Evolutionary conservation across 2,888 invertebrate genomes (phyloP).

Genomic region (Galeopsomyia nigrocyanea): DNA sequence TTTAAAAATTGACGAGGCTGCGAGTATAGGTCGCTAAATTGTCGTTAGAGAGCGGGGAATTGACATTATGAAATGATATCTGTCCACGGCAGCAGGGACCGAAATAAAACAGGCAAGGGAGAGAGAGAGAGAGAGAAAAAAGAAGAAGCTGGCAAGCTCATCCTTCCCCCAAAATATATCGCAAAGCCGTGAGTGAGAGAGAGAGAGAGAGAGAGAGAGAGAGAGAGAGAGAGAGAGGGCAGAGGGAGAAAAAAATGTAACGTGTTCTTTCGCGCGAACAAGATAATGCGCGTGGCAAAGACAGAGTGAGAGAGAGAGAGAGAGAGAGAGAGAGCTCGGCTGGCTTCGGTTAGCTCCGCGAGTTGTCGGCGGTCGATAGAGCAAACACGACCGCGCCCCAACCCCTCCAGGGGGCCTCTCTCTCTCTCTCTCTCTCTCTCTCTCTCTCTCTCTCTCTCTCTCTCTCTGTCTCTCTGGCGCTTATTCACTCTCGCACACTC

Average conservation of each 20-base stretch:
- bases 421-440: constrained; percentile 18
- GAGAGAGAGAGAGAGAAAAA: no score
- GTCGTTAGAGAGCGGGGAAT: no score
- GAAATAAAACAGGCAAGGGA: no score
- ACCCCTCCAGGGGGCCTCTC: constrained; percentile 59
- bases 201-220: neutral
- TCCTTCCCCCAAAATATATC: no score
- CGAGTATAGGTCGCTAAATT: no score
- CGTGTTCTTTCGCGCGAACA: constrained; percentile 29
- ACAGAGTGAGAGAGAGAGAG: neutral
- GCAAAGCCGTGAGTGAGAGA: neutral
- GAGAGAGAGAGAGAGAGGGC: neutral
- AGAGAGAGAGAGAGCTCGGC: constrained; percentile 53
- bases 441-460: constrained; percentile 22
- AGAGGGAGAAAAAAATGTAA: constrained; percentile 6
- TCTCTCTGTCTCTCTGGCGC: no score
- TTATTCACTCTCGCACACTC: constrained; percentile 17
- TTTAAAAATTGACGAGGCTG: no score
- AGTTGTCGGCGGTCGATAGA: constrained; percentile 69
- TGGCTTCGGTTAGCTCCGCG: constrained; percentile 63
- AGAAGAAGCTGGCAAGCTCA: no score
- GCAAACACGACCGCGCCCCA: constrained; percentile 70
- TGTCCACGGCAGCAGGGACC: no score
- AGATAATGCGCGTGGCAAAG: constrained; percentile 39
- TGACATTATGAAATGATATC: no score